Evolutionary conservation across 2,797 vertebrate genomes (phyloP), one percentile per base, ranked within the genome.

Genomic region (Pipistrellus kuhlii): DNA sequence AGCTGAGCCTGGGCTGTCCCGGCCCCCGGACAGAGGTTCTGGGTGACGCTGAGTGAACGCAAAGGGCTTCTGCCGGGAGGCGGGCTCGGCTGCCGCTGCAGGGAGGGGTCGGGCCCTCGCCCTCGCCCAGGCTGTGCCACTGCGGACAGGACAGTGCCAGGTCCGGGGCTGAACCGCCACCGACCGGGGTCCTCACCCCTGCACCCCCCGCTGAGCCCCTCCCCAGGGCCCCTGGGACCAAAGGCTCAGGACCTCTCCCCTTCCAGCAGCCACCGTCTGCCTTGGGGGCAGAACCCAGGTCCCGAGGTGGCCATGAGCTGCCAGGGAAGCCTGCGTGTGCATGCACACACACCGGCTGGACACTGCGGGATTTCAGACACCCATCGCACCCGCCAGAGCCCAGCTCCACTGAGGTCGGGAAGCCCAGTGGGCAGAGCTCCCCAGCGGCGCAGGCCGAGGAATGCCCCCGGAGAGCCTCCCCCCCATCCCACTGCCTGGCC

Each of bases 271-370:
- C 57, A 21, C 17, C 2, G 3, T 8, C 55, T 44, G 78, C 78
- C 57, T 6, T 3, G 1, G 25, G 48, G 57, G 68, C 41, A 77
- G 44, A 23, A 66, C 41, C 2, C 2, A 80, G 21, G 71, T 1
- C 66, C 48, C 6, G 6, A 32, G 6, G 21, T 11, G 78, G 30
- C 6, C 0, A 4, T 4, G 13, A 46, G 35, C 30, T 46, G 21
- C 57, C 57, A 68, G 32, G 9, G 9, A 53, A 72, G 81, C 20
- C 48, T 11, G 25, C 59, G 57, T 14, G 3, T n/a, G 57, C 27
- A 7, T 9, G 46, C 8, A 55, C 44, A 75, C 1, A n/a, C 1
- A 20, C 8, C 0, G 14, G 13, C 44, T 35, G n/a, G n/a, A 53
- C 46, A 41, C 15, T 5, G 8, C 21, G 14, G 38, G 53, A n/a